Conservation (phyloP, 2,888 invertebrate genomes). For the Idaea aversata region DNA sequence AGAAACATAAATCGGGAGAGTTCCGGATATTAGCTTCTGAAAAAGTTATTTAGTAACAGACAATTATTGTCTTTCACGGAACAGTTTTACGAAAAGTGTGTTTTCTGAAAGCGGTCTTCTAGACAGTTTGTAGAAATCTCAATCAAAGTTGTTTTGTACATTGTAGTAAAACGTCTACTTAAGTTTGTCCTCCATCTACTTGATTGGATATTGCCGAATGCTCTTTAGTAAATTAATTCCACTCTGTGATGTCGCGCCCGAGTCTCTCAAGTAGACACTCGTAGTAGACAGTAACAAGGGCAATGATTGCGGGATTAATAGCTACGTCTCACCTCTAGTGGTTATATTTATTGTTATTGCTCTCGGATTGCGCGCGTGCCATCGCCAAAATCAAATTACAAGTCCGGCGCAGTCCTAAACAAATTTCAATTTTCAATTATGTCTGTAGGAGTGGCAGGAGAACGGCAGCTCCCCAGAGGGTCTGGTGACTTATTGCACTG, state of each 20-base stretch:
- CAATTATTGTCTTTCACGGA: background rate
- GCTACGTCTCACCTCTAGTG: constrained; percentile 52
- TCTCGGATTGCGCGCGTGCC: constrained; percentile 59
- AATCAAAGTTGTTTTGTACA: background rate
- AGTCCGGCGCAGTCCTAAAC: constrained; percentile 70
- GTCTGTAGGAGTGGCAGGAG: constrained; percentile 56
- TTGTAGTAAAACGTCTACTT: background rate
- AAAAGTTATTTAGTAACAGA: background rate
- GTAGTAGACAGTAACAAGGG: constrained; percentile 38
- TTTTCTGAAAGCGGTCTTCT: background rate
- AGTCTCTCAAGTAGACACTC: constrained; percentile 26
- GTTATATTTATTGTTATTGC: constrained; percentile 71
- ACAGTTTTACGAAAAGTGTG: background rate
- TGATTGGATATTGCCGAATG: constrained; percentile 23
- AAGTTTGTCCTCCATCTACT: background rate
- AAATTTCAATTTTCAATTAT: constrained; percentile 80
- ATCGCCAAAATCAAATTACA: constrained; percentile 71
- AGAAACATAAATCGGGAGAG: constrained; percentile 18
- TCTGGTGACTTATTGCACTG: constrained; percentile 68
- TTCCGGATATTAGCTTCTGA: constrained; percentile 10
- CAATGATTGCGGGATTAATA: constrained; percentile 46
- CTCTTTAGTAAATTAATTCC: constrained; percentile 47
- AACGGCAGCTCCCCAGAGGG: constrained; percentile 57
- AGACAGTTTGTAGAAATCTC: background rate
- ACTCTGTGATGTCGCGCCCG: constrained; percentile 33